phyloP scores from a whole-genome alignment of 2,797 vertebrate species.

The Sebastes vulpes region DNA sequence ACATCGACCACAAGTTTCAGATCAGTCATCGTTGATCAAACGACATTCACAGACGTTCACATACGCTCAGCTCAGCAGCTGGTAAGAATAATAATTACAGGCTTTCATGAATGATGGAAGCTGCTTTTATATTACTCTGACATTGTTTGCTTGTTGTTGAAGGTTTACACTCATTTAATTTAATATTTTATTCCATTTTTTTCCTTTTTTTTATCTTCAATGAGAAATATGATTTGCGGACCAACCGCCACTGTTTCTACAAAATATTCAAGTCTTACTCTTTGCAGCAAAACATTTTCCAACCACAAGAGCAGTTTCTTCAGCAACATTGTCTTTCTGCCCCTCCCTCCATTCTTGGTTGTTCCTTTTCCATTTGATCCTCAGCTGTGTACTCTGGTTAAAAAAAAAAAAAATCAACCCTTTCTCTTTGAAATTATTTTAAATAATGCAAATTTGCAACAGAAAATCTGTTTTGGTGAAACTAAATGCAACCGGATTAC shows the following conservation, averaged over 20 bases:
- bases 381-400: neutral
- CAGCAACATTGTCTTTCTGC: neutral
- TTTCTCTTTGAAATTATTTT: neutral
- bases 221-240: constrained; percentile 10
- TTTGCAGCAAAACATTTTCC: neutral
- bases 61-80: constrained; percentile 1
- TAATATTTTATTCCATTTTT: neutral
- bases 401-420: neutral
- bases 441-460: neutral
- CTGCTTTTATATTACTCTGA: neutral
- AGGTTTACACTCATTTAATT: constrained; percentile 8
- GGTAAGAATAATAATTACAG: constrained; percentile 13
- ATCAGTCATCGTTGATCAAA: constrained; percentile 20
- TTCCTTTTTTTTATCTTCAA: neutral
- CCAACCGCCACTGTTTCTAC: neutral
- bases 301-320: neutral
- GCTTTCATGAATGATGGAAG: constrained; percentile 14
- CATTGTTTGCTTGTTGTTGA: constrained; percentile 14
- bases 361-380: neutral
- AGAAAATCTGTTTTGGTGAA: neutral
- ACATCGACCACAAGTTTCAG: constrained; percentile 11
- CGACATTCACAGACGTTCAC: neutral
- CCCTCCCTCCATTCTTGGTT: neutral
- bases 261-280: neutral
- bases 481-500: neutral